These are phyloP conservation scores for Phyllotreta cruciferae DNA, from an alignment of 2,888 invertebrate species.

Conservation along the genomic window DNA sequence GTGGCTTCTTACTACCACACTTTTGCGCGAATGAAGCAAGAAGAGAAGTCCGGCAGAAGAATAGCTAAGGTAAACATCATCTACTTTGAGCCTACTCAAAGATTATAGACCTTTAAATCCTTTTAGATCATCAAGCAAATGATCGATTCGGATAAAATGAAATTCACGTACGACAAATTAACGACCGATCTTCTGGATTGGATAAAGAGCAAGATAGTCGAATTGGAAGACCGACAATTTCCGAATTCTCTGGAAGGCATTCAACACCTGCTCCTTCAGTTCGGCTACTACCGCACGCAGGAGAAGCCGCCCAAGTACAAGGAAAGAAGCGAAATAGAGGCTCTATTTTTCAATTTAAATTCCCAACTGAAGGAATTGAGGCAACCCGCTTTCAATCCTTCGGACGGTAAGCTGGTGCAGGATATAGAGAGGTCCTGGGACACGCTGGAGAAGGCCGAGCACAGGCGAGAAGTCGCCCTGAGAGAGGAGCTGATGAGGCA, in stretches of 20 bases:
- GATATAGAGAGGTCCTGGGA: constrained; percentile 97
- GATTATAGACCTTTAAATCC: no score
- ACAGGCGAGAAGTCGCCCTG: constrained; percentile 90
- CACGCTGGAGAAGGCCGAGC: constrained; percentile 90
- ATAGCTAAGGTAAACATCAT: constrained; percentile 86
- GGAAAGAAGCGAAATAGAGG: constrained; percentile 97
- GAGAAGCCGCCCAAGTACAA: constrained; percentile 99
- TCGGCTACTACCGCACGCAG: constrained; percentile 94
- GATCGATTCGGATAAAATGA: constrained; percentile 93
- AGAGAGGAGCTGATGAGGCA: constrained; percentile 90
- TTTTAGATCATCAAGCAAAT: constrained; percentile 91
- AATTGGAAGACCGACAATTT: constrained; percentile 84
- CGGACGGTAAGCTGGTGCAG: constrained; percentile 90
- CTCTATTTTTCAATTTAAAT: constrained; percentile 94
- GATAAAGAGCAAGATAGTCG: constrained; percentile 86
- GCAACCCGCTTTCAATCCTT: constrained; percentile 83
- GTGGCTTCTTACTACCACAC: constrained; percentile 99
- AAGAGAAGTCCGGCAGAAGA: constrained; percentile 95
- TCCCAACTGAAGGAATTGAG: constrained; percentile 94
- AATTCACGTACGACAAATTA: constrained; percentile 85
- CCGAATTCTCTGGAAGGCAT: constrained; percentile 96
- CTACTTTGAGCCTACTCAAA: no score
- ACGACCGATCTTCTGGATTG: constrained; percentile 89
- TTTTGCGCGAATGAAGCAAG: constrained; percentile 98
- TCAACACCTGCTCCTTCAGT: constrained; percentile 84